phyloP scores from a whole-genome alignment of 2,888 invertebrate genomes.

The Nomada ferruginata region DNA sequence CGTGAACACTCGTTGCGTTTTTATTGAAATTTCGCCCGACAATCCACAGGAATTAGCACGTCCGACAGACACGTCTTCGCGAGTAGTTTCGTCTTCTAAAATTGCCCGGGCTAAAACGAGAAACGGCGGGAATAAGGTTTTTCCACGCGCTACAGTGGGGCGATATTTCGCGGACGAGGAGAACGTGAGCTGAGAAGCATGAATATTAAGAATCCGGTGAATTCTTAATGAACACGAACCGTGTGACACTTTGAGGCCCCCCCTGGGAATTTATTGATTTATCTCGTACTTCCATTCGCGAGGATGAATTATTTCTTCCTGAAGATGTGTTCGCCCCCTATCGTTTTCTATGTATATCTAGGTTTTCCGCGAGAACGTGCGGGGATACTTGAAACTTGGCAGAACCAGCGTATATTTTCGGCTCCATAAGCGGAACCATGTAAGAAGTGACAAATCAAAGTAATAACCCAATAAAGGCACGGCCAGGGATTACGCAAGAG shows the following conservation, averaged over 20 bases:
- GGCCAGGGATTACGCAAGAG: constrained; percentile 48
- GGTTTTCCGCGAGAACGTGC: neutral
- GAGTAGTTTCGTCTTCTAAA: neutral
- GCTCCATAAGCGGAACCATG: constrained; percentile 24
- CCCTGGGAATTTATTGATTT: constrained; percentile 10
- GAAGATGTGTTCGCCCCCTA: neutral
- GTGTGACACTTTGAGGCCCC: neutral
- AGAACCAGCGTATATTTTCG: neutral
- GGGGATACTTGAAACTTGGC: constrained; percentile 33
- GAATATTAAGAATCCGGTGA: constrained; percentile 10
- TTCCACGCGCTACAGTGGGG: neutral
- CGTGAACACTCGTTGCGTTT: neutral
- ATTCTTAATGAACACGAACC: constrained; percentile 10
- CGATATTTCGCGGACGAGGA: neutral
- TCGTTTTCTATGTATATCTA: neutral
- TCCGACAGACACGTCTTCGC: neutral
- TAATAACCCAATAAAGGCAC: constrained; percentile 60
- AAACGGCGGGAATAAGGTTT: neutral
- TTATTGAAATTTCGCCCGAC: constrained; percentile 9
- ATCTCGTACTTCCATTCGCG: neutral
- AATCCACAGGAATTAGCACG: constrained; percentile 13
- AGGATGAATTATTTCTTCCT: neutral
- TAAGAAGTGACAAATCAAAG: constrained; percentile 58
- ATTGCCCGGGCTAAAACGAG: neutral
- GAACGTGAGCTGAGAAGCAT: neutral